These are phyloP conservation scores for Knipowitschia caucasica DNA, from an alignment of 2,797 vertebrate genomes.

Conservation along the genomic window DNA sequence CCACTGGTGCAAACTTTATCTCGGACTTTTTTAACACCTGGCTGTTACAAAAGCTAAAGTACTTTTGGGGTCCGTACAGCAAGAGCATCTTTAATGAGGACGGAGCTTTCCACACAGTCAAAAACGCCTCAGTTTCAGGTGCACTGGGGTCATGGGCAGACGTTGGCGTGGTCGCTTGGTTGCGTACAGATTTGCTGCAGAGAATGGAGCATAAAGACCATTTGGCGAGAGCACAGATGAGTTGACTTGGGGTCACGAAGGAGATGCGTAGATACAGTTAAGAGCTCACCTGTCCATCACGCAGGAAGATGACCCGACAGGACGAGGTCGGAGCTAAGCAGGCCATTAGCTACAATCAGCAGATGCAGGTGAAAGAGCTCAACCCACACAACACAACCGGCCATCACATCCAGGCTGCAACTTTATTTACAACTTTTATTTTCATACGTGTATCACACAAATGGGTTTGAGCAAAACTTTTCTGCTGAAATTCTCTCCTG, in stretches of 20 bases:
- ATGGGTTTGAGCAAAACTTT: constrained; percentile 25
- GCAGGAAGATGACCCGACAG: constrained; percentile 39
- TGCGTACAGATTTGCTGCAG: constrained; percentile 11
- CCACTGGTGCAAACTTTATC: constrained; percentile 43
- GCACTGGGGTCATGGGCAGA: constrained; percentile 10
- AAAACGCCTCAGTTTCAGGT: constrained; percentile 18
- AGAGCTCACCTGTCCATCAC: constrained; percentile 51
- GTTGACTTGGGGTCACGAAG: constrained; percentile 44
- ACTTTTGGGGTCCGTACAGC: constrained; percentile 22
- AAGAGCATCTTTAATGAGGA: constrained; percentile 30
- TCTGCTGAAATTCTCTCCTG: neutral
- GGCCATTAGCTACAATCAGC: constrained; percentile 61
- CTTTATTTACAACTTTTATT: constrained; percentile 40
- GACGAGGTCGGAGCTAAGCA: constrained; percentile 54
- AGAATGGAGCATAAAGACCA: constrained; percentile 12
- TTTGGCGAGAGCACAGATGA: constrained; percentile 22
- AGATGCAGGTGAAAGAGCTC: constrained; percentile 54
- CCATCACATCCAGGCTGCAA: constrained; percentile 28
- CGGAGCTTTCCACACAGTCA: constrained; percentile 22
- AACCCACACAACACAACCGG: constrained; percentile 35
- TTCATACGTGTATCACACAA: neutral
- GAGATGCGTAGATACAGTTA: constrained; percentile 40
- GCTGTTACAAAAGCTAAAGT: constrained; percentile 33
- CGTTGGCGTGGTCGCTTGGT: neutral
- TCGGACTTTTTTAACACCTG: constrained; percentile 33